Evolutionary conservation across 2,113 vertebrate species (phyloP).

Genomic region (Serilophus lunatus): DNA sequence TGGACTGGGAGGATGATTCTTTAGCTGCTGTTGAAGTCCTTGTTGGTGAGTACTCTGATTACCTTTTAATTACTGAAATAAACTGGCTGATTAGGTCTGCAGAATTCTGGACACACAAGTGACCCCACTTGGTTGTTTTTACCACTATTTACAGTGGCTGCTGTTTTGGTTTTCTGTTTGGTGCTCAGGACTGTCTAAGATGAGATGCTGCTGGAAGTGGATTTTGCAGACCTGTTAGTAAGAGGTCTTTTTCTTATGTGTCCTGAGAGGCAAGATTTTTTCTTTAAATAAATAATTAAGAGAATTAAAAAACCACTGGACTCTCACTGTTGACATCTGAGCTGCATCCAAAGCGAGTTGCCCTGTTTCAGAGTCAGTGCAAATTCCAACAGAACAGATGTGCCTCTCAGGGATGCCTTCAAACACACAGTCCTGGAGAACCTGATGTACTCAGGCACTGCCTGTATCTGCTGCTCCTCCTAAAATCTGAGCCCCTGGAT

Average conservation of each 20-base stretch:
- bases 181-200: background rate
- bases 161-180: background rate
- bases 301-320: background rate
- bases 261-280: background rate
- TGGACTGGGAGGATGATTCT: constrained; percentile 98
- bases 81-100: background rate
- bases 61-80: background rate
- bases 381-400: background rate
- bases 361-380: background rate
- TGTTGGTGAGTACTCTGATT: constrained; percentile 82
- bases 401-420: constrained; percentile 2
- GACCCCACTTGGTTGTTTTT: background rate
- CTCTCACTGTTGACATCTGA: background rate
- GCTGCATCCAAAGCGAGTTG: background rate
- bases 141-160: background rate
- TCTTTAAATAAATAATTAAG: background rate
- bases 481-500: background rate
- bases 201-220: background rate
- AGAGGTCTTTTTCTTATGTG: background rate
- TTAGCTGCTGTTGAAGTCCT: constrained; percentile 97
- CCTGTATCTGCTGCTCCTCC: constrained; percentile 1
- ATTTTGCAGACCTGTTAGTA: background rate
- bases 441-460: background rate
- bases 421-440: background rate
- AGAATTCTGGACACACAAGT: background rate